Base-by-base conservation (phyloP, 2,797 vertebrate genomes). In the Sparidentex hasta region DNA sequence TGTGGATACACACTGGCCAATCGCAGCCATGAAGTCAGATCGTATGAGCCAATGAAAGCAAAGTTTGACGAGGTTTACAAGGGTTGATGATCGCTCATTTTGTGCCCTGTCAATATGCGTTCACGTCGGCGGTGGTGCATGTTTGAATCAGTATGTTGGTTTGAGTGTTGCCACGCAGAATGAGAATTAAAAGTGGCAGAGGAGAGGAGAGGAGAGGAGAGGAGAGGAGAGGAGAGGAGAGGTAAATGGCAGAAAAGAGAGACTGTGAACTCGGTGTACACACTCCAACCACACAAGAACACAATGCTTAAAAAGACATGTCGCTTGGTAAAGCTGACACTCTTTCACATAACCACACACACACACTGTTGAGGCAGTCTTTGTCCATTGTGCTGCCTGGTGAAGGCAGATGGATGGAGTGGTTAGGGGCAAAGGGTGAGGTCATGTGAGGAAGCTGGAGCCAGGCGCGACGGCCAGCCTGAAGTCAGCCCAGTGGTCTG, bases 381-480 rank as follows among this genome's bases (percentile, higher is more conserved):
- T 88, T 93, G 89, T 92, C 76, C 67, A 91, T 93, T 93, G 92
- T 93, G 64, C 3, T 27, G 76, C 71, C 64, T 71, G 75, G 66
- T 80, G 81, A 86, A 63, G 85, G 83, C 85, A 89, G 74, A 92
- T 81, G 71, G 81, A 71, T 70, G 76, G 81, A 81, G 70, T 70
- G 65, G 67, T 46, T 61, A 78, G 72, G 82, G 80, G 75, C 62
- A 65, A 88, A 78, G 80, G 74, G 90, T 93, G 93, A 93, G 90
- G 91, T 94, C 90, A 94, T 94, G 74, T 92, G 92, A 88, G 90
- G 74, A 82, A 90, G 85, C 74, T 87, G 78, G 93, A 94, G 90
- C 90, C 92, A 91, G 92, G 93, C 86, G 83, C 90, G 62, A 80
- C 21, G 14, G 74, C 71, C 74, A 83, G 88, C 71, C 81, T 81